These are phyloP conservation scores for Bhutanitis thaidina DNA, from an alignment of 2,888 invertebrate species.

Conservation along the genomic window DNA sequence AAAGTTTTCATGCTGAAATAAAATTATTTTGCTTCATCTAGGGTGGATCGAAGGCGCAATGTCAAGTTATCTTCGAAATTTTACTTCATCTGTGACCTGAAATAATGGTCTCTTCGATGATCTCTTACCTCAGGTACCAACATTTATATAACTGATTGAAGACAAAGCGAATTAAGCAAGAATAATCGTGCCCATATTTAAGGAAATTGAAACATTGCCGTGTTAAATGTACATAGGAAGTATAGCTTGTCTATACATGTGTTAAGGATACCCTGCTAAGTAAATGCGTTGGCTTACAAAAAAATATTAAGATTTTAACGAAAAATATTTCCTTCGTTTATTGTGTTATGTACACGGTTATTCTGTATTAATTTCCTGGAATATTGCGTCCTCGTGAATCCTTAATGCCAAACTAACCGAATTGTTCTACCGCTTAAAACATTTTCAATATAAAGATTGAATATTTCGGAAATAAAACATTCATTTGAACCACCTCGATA, in stretches of 20 bases:
- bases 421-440: slow-evolving; percentile 21
- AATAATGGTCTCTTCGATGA: slow-evolving; percentile 24
- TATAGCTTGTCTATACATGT: no score
- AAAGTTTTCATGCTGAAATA: no score
- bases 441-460: slow-evolving; percentile 25
- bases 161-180: slow-evolving; percentile 17
- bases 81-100: slow-evolving; percentile 51
- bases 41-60: slow-evolving; percentile 74
- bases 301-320: no score
- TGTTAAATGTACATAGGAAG: slow-evolving; percentile 5
- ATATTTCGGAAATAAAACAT: slow-evolving; percentile 12
- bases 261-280: no score
- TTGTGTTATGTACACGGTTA: slow-evolving; percentile 11
- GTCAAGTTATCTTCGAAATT: slow-evolving; percentile 49
- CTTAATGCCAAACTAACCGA: slow-evolving; percentile 54
- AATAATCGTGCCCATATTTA: neutral
- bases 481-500: slow-evolving; percentile 17
- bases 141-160: slow-evolving; percentile 16
- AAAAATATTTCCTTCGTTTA: slow-evolving; percentile 9
- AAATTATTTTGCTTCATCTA: slow-evolving; percentile 43
- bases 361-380: slow-evolving; percentile 25
- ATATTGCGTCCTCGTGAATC: slow-evolving; percentile 75
- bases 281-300: no score
- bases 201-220: neutral
- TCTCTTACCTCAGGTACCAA: slow-evolving; percentile 24